Conservation (phyloP, 2,113 vertebrate species). For the Sphaerodactylus townsendi region DNA sequence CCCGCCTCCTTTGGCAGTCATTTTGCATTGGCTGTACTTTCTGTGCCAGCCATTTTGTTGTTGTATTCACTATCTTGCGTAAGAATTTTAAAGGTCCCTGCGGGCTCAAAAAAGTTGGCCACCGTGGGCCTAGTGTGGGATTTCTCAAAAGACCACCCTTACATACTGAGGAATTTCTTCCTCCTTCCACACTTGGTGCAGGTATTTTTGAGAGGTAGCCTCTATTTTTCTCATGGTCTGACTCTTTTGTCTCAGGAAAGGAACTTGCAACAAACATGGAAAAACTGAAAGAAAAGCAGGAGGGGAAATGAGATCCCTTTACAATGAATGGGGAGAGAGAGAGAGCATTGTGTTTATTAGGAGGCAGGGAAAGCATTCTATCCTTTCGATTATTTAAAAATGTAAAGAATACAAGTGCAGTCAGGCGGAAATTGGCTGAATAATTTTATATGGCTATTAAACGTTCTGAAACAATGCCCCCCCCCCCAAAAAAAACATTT, state of each 20-base stretch:
- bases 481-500: slow-evolving; percentile 41
- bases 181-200: slow-evolving; percentile 22
- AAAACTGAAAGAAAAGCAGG: slow-evolving; percentile 12
- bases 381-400: slow-evolving; percentile 54
- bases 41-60: too few species aligned
- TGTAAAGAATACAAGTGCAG: slow-evolving; percentile 23
- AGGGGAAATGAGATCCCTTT: not conserved
- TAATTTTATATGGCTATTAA: slow-evolving; percentile 24
- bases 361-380: slow-evolving; percentile 10
- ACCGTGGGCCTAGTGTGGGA: too few species aligned
- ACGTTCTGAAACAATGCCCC: slow-evolving; percentile 27
- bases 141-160: too few species aligned
- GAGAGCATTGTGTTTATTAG: not conserved
- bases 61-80: too few species aligned
- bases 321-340: not conserved
- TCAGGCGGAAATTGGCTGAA: not conserved
- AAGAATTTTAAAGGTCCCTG: too few species aligned
- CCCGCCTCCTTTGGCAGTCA: too few species aligned
- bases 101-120: too few species aligned
- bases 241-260: slow-evolving; percentile 6
- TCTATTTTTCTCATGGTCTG: slow-evolving; percentile 3
- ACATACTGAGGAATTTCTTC: slow-evolving; percentile 29
- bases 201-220: slow-evolving; percentile 10
- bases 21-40: too few species aligned
- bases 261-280: slow-evolving; percentile 32